These are phyloP conservation scores for Lepidurus apus DNA, from an alignment of 1,140 invertebrate species.

Conservation along the genomic window DNA sequence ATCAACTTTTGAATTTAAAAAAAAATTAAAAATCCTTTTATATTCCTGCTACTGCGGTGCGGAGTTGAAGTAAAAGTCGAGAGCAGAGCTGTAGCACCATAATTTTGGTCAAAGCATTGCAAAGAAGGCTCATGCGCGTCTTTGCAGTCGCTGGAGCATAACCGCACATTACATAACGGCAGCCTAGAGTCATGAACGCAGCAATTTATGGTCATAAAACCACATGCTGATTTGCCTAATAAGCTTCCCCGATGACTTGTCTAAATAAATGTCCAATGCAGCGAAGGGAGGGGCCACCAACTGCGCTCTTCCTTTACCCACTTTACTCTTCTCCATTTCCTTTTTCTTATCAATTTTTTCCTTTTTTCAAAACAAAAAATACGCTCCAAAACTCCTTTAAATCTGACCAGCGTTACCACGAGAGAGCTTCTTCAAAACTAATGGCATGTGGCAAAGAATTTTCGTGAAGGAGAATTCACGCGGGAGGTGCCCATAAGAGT, in stretches of 20 bases:
- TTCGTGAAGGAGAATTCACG: not conserved
- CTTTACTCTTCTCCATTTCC: not conserved
- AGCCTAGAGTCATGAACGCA: constrained; percentile 14
- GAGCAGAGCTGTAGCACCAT: not conserved
- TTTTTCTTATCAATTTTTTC: not conserved
- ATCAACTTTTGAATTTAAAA: not conserved
- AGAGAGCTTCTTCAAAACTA: constrained; percentile 4
- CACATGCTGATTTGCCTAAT: constrained; percentile 21
- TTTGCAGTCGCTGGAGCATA: constrained; percentile 19
- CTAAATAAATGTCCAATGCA: constrained; percentile 19
- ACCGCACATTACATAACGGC: constrained; percentile 14
- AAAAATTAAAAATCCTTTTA: not conserved
- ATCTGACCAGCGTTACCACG: not conserved
- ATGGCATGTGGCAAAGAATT: not conserved
- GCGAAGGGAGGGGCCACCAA: constrained; percentile 16
- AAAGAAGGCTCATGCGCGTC: not conserved
- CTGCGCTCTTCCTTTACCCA: constrained; percentile 8
- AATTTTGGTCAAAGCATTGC: constrained; percentile 16
- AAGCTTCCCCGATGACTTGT: constrained; percentile 21
- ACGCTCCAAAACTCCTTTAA: not conserved
- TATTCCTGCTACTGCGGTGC: not conserved
- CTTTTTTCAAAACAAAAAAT: too few species aligned
- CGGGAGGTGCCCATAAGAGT: constrained; percentile 8
- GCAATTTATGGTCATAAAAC: constrained; percentile 22
- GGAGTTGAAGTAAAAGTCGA: not conserved